Evolutionary conservation across 2,797 vertebrate genomes (phyloP).

Genomic region (Lacerta bilineata): DNA sequence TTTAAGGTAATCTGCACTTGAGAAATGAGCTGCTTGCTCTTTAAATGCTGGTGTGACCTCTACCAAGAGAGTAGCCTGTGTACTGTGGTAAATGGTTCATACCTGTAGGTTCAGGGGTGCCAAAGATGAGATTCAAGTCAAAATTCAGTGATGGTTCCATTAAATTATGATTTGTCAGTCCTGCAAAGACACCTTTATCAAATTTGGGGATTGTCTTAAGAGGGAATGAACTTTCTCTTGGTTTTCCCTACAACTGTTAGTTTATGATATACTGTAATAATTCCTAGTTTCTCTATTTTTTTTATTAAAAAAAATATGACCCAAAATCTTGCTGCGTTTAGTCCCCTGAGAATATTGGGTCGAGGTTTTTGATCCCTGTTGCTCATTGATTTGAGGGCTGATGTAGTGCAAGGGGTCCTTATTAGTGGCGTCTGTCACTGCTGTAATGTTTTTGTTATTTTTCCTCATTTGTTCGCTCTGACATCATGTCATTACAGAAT

Average conservation of each 20-base stretch:
- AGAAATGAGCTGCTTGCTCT: slow-evolving; percentile 52
- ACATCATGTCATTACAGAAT: slow-evolving; percentile 98
- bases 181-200: slow-evolving; percentile 50
- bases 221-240: slow-evolving; percentile 63
- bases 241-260: slow-evolving; percentile 48
- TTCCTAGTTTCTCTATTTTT: slow-evolving; percentile 66
- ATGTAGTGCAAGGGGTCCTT: slow-evolving; percentile 86
- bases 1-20: slow-evolving; percentile 68
- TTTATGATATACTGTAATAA: slow-evolving; percentile 74
- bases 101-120: slow-evolving; percentile 57
- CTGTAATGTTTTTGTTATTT: slow-evolving; percentile 90
- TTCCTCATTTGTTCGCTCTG: slow-evolving; percentile 95
- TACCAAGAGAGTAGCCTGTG: slow-evolving; percentile 59
- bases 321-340: slow-evolving; percentile 80
- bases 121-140: slow-evolving; percentile 71
- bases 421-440: slow-evolving; percentile 89
- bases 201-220: slow-evolving; percentile 52
- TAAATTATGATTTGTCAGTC: slow-evolving; percentile 79
- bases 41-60: slow-evolving; percentile 58
- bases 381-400: slow-evolving; percentile 88
- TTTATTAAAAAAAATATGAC: slow-evolving; percentile 60
- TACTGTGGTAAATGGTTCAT: slow-evolving; percentile 58
- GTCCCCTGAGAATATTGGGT: slow-evolving; percentile 87
- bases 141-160: slow-evolving; percentile 78
- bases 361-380: slow-evolving; percentile 88